Base-by-base conservation (phyloP, 2,888 invertebrate genomes). In the Microctonus brassicae region DNA sequence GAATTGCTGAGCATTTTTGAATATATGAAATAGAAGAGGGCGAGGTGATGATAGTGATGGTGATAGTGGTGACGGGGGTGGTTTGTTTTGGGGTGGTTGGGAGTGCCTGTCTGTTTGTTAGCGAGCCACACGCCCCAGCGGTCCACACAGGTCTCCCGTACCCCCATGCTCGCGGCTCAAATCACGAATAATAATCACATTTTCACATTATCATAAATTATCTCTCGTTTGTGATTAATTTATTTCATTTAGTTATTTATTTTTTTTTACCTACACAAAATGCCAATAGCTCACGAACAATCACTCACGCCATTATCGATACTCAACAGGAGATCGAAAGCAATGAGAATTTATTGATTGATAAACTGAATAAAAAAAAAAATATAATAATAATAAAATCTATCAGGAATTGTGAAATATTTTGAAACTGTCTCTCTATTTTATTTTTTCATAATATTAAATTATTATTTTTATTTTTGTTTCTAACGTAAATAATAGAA, bases 81-180 rank as follows among this genome's bases (percentile, higher is more conserved):
- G 66, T 73, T 67, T 67, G 29, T 73, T 74, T 74, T 75, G 78
- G 80, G 74, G 79, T 81, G 80, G 82, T 79, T 80, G 83, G 85
- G 83, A 87, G 84, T 88, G 88, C 88, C 88, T 87, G 86, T 87
- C 86, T 83, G 87, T 87, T 86, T 87, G 81, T 88, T 88, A 88
- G 88, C 87, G 86, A 87, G 87, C 86, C 84, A 86, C 82, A 87
- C 84, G 86, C 84, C 85, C 86, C 84, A 84, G 83, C 84, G 87
- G 86, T 87, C 87, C 87, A 86, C 86, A 83, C 83, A 83, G 81
- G 81, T 86, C 86, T 86, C 85, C 87, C 87, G 81, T 85, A 85
- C 85, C 85, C 86, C 85, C 86, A 85, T 84, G 83, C 84, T 83
- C 78, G 79, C 84, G 84, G 84, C 82, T 82, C 55, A 70, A 82